phyloP scores from a whole-genome alignment of 2,888 invertebrate genomes.

The Calameuta idolon region DNA sequence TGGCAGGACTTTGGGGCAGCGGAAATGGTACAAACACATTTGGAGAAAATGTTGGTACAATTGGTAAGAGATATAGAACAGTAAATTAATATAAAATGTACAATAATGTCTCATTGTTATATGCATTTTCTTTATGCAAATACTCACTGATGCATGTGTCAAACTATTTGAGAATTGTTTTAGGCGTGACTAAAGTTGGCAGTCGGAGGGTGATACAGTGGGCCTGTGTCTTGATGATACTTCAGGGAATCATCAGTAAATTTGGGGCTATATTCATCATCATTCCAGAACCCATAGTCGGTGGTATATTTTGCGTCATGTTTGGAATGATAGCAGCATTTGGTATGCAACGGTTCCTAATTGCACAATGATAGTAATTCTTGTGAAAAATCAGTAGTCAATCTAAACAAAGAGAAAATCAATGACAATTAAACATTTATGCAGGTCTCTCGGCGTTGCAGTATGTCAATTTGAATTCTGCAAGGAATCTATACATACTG shows the following conservation, averaged over 20 bases:
- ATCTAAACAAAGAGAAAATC: neutral
- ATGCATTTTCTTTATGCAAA: neutral
- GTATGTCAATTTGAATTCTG: slow-evolving; percentile 84
- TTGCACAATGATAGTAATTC: neutral
- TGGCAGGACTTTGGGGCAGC: slow-evolving; percentile 88
- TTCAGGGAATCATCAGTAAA: slow-evolving; percentile 81
- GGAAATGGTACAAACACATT: slow-evolving; percentile 92
- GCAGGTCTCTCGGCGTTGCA: slow-evolving; percentile 81
- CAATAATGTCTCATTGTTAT: neutral
- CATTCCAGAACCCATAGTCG: slow-evolving; percentile 84
- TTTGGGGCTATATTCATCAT: slow-evolving; percentile 84
- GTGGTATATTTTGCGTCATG: slow-evolving; percentile 85
- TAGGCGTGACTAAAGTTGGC: slow-evolving; percentile 73
- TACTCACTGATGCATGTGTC: neutral
- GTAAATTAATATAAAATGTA: neutral
- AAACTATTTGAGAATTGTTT: neutral
- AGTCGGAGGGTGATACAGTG: slow-evolving; percentile 84
- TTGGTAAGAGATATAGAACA: slow-evolving; percentile 68
- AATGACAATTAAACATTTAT: slow-evolving; percentile 22
- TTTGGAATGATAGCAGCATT: slow-evolving; percentile 87
- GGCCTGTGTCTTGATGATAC: slow-evolving; percentile 80
- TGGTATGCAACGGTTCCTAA: slow-evolving; percentile 67
- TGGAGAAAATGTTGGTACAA: slow-evolving; percentile 90
- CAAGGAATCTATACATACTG: slow-evolving; percentile 88
- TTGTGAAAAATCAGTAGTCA: neutral